Evolutionary conservation across 2,113 vertebrate genomes (phyloP), one percentile per base, ranked within the genome.

Genomic region (Oncorhynchus kisutch): DNA sequence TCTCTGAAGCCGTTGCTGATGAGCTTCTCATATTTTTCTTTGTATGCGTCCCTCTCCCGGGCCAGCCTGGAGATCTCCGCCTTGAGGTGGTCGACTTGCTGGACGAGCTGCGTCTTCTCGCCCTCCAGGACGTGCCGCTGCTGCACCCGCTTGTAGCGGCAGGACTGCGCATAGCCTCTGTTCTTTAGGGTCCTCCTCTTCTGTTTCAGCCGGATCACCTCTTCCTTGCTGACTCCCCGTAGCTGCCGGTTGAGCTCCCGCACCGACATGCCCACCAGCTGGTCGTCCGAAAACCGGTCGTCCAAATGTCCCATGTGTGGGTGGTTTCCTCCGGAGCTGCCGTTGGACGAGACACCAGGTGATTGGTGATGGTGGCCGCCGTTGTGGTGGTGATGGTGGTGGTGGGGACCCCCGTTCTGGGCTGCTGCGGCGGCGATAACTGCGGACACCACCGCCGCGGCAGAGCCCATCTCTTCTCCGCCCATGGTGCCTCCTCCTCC

Each of bases 151-250:
- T 99, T 99, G 96, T 94, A 99, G 87, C 97, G 96, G 91, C 97
- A 99, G 85, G 97, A 98, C 94, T 99, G 97, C 67, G 97, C 97
- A 92, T 99, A 99, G 94, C 97, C 97, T 83, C 97, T 94, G 95
- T 99, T 99, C 92, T 99, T 99, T 85, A 99, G 94, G 94, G 97
- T 99, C 94, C 97, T 95, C 93, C 97, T 95, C 93, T 99, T 99
- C 95, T 99, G 97, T 92, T 99, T 99, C 83, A 99, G 95, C 67
- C 97, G 92, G 94, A 99, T 97, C 91, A 98, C 97, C 90, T 99
- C 97, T 91, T 99, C 97, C 91, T 99, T 99, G 94, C 96, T 96
- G 92, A 98, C 94, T 87, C 97, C 97, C 84, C 97, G 95, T 79
- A 99, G 97, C 94, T 99, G 97, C 91, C 97, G 96, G 94, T 99